phyloP scores from a whole-genome alignment of 2,888 invertebrate genomes.

The Drosophila mercatorum region DNA sequence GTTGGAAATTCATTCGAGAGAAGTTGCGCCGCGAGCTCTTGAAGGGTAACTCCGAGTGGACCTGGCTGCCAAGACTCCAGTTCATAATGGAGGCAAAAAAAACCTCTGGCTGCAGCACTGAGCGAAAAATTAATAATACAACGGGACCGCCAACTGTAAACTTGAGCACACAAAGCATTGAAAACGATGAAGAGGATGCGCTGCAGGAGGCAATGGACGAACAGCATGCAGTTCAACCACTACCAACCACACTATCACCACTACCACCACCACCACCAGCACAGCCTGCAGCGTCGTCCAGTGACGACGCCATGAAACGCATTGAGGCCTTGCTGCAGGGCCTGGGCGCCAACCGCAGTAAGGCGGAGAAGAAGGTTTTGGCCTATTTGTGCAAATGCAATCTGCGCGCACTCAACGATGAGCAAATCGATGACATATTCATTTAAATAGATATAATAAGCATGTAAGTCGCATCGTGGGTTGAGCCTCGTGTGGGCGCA shows the following conservation, averaged over 20 bases:
- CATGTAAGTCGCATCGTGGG: background rate
- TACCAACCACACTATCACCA: background rate
- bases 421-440: conserved; percentile 76
- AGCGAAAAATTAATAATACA: background rate
- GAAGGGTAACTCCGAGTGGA: conserved; percentile 68
- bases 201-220: conserved; percentile 82
- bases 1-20: conserved; percentile 74
- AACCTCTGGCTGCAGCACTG: background rate
- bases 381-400: conserved; percentile 81
- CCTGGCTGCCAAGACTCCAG: conserved; percentile 61
- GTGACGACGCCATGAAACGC: conserved; percentile 60
- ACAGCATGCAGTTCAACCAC: conserved; percentile 37
- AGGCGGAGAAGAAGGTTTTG: conserved; percentile 80
- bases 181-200: conserved; percentile 74
- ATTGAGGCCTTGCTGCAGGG: conserved; percentile 78
- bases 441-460: conserved; percentile 51
- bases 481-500: conserved; percentile 21
- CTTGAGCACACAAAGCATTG: conserved; percentile 53
- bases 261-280: background rate
- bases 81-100: conserved; percentile 48
- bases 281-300: background rate
- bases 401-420: conserved; percentile 70
- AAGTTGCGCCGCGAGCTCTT: conserved; percentile 66
- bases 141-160: conserved; percentile 10
- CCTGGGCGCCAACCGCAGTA: conserved; percentile 74